These are phyloP conservation scores for Drosophila melanosoma DNA, from an alignment of 2,888 invertebrate species.

Conservation along the genomic window DNA sequence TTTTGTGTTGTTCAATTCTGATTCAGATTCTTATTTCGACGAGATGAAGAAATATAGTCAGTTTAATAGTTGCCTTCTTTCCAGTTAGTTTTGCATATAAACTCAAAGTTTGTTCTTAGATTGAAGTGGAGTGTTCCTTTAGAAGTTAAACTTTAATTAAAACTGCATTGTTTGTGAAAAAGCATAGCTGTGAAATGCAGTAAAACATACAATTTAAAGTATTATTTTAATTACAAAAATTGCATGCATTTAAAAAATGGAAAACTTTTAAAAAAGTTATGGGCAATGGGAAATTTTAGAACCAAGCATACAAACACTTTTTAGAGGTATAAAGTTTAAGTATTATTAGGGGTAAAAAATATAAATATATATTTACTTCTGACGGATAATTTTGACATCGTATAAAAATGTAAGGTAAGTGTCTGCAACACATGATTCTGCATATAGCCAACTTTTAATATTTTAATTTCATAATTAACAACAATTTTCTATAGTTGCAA, in stretches of 20 bases:
- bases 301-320: neutral
- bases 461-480: neutral
- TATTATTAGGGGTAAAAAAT: neutral
- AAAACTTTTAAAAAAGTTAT: neutral
- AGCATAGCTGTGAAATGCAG: no score
- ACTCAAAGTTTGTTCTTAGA: neutral
- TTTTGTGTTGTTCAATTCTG: conserved; percentile 3
- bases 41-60: neutral
- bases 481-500: no score
- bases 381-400: neutral
- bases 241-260: neutral
- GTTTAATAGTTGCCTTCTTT: neutral
- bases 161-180: neutral
- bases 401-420: neutral
- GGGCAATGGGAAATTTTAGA: neutral
- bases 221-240: neutral
- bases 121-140: neutral
- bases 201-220: neutral
- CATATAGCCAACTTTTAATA: neutral
- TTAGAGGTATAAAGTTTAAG: no score
- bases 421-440: neutral
- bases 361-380: neutral
- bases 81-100: neutral
- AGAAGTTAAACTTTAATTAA: neutral
- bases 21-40: conserved; percentile 7